Base-by-base conservation (phyloP, 2,797 vertebrate genomes). In the Phoxinus dragarum region DNA sequence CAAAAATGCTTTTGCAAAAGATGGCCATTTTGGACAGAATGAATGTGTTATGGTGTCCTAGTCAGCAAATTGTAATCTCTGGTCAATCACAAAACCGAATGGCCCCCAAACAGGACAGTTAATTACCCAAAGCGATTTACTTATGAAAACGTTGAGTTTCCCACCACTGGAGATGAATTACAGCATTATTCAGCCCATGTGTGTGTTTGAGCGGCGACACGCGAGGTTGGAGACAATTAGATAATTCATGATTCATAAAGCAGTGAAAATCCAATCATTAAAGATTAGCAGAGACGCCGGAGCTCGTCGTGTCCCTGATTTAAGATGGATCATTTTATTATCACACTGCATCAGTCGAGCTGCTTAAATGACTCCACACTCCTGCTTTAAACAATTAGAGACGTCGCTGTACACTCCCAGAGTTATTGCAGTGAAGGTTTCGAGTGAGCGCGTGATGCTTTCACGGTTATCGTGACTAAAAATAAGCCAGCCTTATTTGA, bases 251-350 rank as follows among this genome's bases (percentile, higher is more conserved):
- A 90, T 90, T 78, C 86, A 52, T 74, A 82, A 92, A 89, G 88
- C 84, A 61, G 87, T 81, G 83, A 87, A 93, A 92, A 93, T 94
- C 91, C 90, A 89, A 90, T 92, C 88, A 92, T 94, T 92, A 90
- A 88, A 87, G 89, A 92, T 90, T 84, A 93, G 90, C 73, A 27
- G 83, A 88, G 87, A 89, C 69, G 89, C 88, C 3, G 6, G 64
- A 86, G 83, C 86, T 83, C 77, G 82, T 78, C 73, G 72, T 85
- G 81, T 75, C 23, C 19, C 78, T 88, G 67, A 82, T 38, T 64
- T 52, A 86, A 82, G 64, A 87, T 82, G 80, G 75, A 42, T 92
- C 85, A 94, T 93, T 93, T 79, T 92, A 93, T 94, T 90, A 90
- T 76, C 27, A 7, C 3, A 5, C 27, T 16, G 27, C 27, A 64